Conservation (phyloP, 2,888 invertebrate genomes). For the Sthenelais limicola region DNA sequence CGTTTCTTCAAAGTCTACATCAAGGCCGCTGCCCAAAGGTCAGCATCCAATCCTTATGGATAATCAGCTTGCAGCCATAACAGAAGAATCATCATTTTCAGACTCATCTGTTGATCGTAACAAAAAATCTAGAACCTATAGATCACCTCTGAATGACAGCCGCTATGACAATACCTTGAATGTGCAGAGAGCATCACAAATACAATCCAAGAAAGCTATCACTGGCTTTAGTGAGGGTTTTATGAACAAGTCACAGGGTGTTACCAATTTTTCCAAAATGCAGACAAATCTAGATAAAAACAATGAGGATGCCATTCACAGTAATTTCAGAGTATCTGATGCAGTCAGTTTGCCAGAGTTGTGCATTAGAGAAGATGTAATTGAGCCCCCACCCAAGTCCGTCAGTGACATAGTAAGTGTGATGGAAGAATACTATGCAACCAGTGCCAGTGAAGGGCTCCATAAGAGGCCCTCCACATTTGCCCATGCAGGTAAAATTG, state of each 20-base stretch:
- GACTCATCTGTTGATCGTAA: constrained; percentile 22
- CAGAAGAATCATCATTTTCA: constrained; percentile 25
- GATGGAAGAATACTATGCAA: constrained; percentile 25
- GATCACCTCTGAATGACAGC: constrained; percentile 13
- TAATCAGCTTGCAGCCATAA: constrained; percentile 28
- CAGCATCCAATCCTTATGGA: constrained; percentile 22
- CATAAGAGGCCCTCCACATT: constrained; percentile 13
- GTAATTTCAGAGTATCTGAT: too few relatives aligned
- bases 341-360: too few relatives aligned
- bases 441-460: constrained; percentile 14
- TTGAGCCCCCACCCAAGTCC: background rate
- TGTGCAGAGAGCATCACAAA: too few relatives aligned
- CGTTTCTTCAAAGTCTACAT: too few relatives aligned
- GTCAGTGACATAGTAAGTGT: constrained; percentile 17
- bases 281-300: too few relatives aligned
- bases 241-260: too few relatives aligned
- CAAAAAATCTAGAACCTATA: constrained; percentile 1
- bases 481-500: constrained; percentile 36
- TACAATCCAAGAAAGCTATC: too few relatives aligned
- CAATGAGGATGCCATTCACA: too few relatives aligned
- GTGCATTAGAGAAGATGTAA: constrained; percentile 6
- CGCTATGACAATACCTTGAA: constrained; percentile 18
- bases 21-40: constrained; percentile 16
- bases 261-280: too few relatives aligned
- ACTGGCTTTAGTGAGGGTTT: too few relatives aligned